Evolutionary conservation across 2,888 invertebrate genomes (phyloP).

Genomic region (Rhagophthalmus giganteus): DNA sequence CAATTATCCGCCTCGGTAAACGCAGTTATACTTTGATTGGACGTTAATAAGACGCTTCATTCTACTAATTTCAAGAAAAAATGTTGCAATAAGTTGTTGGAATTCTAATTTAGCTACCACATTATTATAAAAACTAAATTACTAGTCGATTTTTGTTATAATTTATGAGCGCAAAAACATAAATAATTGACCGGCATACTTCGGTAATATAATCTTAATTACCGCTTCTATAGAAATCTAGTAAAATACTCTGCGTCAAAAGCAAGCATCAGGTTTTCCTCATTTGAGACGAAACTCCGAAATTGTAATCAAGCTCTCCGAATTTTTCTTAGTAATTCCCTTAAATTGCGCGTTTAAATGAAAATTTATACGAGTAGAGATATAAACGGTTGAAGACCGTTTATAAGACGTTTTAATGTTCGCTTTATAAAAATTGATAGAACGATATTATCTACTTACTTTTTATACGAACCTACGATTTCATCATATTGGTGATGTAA

Average conservation of each 20-base stretch:
- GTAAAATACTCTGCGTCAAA: slow-evolving; percentile 7
- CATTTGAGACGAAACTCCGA: too few relatives aligned
- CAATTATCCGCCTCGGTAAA: slow-evolving; percentile 29
- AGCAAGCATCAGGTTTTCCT: too few relatives aligned
- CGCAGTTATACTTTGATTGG: slow-evolving; percentile 27
- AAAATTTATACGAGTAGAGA: too few relatives aligned
- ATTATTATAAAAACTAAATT: slow-evolving; percentile 27
- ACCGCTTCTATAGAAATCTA: slow-evolving; percentile 18
- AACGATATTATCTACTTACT: too few relatives aligned
- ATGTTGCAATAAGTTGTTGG: slow-evolving; percentile 23
- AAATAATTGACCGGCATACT: slow-evolving; percentile 23
- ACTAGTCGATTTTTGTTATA: slow-evolving; percentile 23
- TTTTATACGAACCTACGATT: too few relatives aligned
- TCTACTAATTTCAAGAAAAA: slow-evolving; percentile 28
- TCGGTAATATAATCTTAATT: slow-evolving; percentile 25
- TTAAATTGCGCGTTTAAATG: too few relatives aligned
- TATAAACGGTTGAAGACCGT: too few relatives aligned
- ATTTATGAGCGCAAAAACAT: slow-evolving; percentile 20
- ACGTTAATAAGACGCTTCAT: slow-evolving; percentile 30
- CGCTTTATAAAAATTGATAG: too few relatives aligned
- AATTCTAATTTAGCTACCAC: slow-evolving; percentile 28
- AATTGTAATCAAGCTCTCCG: too few relatives aligned
- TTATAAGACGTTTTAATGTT: too few relatives aligned
- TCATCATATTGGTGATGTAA: too few relatives aligned
- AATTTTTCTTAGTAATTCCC: too few relatives aligned